Conservation (phyloP, 2,113 vertebrate genomes). For the Isichthys henryi region DNA sequence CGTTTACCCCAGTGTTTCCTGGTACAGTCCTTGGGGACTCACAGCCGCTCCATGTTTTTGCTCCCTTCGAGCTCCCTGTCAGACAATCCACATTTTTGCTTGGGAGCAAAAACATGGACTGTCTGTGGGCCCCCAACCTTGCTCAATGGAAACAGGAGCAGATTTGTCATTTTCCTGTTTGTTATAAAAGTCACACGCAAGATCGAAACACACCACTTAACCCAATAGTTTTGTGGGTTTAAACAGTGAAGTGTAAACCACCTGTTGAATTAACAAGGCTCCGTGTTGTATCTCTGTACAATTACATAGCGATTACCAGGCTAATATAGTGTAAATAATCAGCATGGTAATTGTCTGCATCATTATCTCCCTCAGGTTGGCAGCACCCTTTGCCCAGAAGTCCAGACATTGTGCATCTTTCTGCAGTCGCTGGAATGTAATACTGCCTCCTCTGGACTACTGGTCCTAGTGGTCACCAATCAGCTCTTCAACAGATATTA, state of each 20-base stretch:
- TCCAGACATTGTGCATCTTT: neutral
- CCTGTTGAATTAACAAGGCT: neutral
- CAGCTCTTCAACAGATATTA: neutral
- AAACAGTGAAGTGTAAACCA: neutral
- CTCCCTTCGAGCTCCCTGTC: neutral
- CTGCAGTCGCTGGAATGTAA: neutral
- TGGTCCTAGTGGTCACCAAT: neutral
- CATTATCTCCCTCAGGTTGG: neutral
- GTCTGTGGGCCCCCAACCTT: neutral
- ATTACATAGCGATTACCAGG: conserved; percentile 4
- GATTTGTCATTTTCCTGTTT: neutral
- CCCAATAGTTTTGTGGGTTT: neutral
- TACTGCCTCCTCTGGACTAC: neutral
- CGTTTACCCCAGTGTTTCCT: neutral
- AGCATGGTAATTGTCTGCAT: neutral
- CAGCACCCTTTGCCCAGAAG: neutral
- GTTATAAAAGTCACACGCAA: neutral
- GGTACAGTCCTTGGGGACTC: neutral
- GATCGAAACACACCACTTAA: neutral
- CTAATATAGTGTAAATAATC: conserved; percentile 11
- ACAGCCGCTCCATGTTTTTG: neutral
- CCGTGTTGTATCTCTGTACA: neutral
- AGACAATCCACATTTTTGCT: neutral
- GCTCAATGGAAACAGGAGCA: neutral
- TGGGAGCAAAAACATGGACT: neutral